A percentile compares a stretch with the other conserved stretches of the same genome.
Evolutionary conservation across 2,888 invertebrate species (phyloP).

Genomic region (Troides oblongomaculatus): DNA sequence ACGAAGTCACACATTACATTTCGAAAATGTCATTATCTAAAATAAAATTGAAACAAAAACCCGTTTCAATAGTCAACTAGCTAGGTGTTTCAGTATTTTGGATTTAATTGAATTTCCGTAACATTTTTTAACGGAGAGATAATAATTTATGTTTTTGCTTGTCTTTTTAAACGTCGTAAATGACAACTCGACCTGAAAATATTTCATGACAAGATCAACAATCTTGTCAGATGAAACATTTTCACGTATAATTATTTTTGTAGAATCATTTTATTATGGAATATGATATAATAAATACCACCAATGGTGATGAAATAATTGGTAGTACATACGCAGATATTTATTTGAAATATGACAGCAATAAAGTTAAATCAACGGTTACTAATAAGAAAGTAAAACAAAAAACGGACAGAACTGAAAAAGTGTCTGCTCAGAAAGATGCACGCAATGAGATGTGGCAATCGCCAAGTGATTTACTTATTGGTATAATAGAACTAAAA

Average conservation of each 20-base stretch:
- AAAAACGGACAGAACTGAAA: conserved; percentile 11
- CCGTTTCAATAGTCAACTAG: no score
- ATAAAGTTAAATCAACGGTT: conserved; percentile 35
- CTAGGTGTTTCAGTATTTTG: no score
- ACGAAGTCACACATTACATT: no score
- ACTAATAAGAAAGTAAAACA: conserved; percentile 19
- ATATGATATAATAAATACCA: conserved; percentile 43
- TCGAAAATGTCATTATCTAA: no score
- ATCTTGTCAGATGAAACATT: not conserved
- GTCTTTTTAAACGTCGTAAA: not conserved
- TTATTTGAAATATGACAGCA: conserved; percentile 52
- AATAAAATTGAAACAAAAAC: no score
- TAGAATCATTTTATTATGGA: conserved; percentile 41
- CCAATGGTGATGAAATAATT: conserved; percentile 48
- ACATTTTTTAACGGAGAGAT: no score
- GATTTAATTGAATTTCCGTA: no score
- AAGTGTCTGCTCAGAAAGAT: conserved; percentile 10
- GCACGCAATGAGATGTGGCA: conserved; percentile 45
- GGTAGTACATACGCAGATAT: conserved; percentile 64
- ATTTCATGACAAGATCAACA: not conserved
- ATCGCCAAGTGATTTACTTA: conserved; percentile 68
- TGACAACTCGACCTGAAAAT: not conserved
- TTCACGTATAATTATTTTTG: not conserved
- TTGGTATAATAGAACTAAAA: conserved; percentile 57
- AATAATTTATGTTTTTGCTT: no score